Percentiles rank a stretch among this genome's conserved stretches.
These are phyloP conservation scores for Chroicocephalus ridibundus DNA, from an alignment of 2,113 vertebrate genomes.

Conservation along the genomic window DNA sequence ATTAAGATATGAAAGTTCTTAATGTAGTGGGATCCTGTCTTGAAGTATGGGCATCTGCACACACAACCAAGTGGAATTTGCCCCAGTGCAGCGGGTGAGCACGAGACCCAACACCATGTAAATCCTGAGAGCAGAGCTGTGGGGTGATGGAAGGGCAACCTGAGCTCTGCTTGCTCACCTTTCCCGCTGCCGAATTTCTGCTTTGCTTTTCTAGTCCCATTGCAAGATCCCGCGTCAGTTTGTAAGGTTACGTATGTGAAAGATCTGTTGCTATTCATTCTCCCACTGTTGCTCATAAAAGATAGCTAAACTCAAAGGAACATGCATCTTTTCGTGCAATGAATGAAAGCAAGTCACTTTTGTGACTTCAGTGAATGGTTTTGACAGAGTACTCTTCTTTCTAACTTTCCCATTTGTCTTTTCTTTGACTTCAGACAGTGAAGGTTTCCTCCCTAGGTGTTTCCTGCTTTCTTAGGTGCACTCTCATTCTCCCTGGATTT, in stretches of 20 bases:
- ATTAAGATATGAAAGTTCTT: background rate
- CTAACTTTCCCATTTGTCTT: background rate
- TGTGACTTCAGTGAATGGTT: background rate
- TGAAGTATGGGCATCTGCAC: background rate
- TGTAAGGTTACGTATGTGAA: background rate
- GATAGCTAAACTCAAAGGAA: background rate
- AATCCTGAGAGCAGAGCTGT: background rate
- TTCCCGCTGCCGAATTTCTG: background rate
- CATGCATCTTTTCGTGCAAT: background rate
- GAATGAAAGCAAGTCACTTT: background rate
- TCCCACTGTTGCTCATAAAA: background rate
- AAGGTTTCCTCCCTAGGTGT: background rate
- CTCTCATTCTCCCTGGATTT: background rate
- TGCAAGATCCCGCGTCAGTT: background rate
- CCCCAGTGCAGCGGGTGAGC: background rate
- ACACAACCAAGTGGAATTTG: background rate
- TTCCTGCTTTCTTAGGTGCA: background rate
- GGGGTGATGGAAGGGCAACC: background rate
- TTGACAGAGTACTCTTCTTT: background rate
- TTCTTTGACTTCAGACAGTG: background rate
- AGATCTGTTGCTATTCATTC: background rate
- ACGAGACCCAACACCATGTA: rapidly evolving
- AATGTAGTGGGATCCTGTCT: rapidly evolving
- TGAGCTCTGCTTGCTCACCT: background rate
- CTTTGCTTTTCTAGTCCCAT: background rate